phyloP scores from a whole-genome alignment of 2,113 vertebrate species.

The Cricetomys ansorgei region DNA sequence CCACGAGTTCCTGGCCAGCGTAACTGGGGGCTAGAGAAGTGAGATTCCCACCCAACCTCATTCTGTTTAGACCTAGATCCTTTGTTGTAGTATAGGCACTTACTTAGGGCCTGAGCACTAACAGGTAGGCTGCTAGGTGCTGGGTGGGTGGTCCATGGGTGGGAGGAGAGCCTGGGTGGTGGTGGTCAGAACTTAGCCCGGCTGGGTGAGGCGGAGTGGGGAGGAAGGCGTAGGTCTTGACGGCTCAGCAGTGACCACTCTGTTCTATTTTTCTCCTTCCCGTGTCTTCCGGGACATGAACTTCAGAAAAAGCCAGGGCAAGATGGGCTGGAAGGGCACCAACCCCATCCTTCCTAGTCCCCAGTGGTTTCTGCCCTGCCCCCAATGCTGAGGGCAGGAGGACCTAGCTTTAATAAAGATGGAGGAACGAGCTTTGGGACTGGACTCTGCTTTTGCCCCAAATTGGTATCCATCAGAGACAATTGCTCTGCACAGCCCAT shows the following conservation, averaged over 20 bases:
- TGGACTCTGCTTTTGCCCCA: constrained; percentile 30
- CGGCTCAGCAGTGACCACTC: neutral
- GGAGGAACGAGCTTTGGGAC: constrained; percentile 48
- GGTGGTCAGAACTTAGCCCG: neutral
- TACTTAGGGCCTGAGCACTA: constrained; percentile 37
- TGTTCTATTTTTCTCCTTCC: neutral
- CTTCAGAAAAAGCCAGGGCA: constrained; percentile 22
- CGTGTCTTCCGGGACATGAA: neutral
- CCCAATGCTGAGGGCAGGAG: neutral
- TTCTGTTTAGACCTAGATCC: constrained; percentile 71
- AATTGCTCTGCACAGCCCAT: neutral
- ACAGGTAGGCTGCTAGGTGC: constrained; percentile 40
- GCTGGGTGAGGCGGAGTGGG: neutral
- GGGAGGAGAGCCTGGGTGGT: constrained; percentile 55
- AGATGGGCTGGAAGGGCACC: neutral
- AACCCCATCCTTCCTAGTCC: neutral
- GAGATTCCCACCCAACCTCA: neutral
- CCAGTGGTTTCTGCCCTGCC: neutral
- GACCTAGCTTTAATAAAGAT: constrained; percentile 81
- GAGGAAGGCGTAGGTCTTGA: neutral
- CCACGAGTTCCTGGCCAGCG: neutral
- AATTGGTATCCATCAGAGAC: neutral
- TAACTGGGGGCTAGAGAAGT: constrained; percentile 9
- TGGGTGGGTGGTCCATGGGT: constrained; percentile 33
- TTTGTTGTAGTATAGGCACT: constrained; percentile 64